These are phyloP conservation scores for Podarcis cretensis DNA, from an alignment of 2,113 vertebrate species.

Conservation along the genomic window DNA sequence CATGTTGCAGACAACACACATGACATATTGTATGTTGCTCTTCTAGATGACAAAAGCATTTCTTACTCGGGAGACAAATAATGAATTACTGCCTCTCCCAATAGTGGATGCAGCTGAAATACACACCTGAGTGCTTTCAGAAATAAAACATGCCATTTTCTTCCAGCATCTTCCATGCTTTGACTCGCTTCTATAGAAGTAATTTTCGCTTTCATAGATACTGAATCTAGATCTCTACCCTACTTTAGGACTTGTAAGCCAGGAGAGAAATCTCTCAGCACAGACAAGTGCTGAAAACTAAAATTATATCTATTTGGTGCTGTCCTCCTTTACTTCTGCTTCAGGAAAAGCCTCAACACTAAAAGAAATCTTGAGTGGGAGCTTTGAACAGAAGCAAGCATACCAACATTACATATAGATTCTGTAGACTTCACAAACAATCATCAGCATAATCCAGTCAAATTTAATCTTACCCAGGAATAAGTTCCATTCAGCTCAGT, in stretches of 20 bases:
- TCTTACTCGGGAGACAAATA: neutral
- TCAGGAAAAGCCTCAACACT: neutral
- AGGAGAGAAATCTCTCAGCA: too few relatives aligned
- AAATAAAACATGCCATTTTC: neutral
- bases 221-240: too few relatives aligned
- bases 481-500: neutral
- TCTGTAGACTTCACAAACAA: neutral
- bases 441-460: neutral
- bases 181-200: too few relatives aligned
- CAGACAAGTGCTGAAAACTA: too few relatives aligned
- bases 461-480: neutral
- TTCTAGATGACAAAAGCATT: neutral
- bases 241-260: too few relatives aligned
- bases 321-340: neutral
- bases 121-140: neutral
- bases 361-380: neutral
- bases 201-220: too few relatives aligned
- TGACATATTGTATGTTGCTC: neutral
- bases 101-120: neutral
- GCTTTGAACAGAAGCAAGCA: neutral
- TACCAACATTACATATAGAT: neutral
- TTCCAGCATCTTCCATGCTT: neutral
- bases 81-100: neutral
- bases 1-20: neutral
- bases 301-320: neutral